A percentile compares a stretch with the other conserved stretches of the same genome.
These are phyloP conservation scores for Pseudomugil tenellus DNA, from an alignment of 2,797 vertebrate genomes.

Conservation along the genomic window DNA sequence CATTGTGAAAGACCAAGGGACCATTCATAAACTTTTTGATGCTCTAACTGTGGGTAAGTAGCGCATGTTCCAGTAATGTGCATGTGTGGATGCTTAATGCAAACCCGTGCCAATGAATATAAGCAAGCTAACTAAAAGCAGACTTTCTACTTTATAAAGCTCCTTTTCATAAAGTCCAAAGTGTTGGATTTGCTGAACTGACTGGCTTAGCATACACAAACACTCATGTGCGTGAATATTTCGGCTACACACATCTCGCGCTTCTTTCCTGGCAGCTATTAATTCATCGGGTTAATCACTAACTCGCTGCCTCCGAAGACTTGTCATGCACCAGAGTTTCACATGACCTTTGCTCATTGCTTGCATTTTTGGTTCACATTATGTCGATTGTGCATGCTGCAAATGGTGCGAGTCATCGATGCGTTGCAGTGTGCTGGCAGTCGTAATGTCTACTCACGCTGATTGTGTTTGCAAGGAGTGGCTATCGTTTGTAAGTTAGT, in stretches of 20 bases:
- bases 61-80: neutral
- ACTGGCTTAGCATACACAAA: neutral
- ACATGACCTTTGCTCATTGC: neutral
- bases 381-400: neutral
- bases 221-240: neutral
- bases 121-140: neutral
- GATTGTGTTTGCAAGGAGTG: neutral
- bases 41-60: conserved; percentile 90
- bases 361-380: conserved; percentile 1
- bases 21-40: conserved; percentile 91
- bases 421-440: conserved; percentile 12
- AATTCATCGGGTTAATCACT: conserved; percentile 65
- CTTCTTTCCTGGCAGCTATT: conserved; percentile 49
- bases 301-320: conserved; percentile 38
- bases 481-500: neutral
- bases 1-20: conserved; percentile 88
- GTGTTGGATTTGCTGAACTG: neutral
- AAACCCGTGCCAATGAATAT: neutral
- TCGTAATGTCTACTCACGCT: conserved; percentile 24
- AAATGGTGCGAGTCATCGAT: neutral
- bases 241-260: neutral
- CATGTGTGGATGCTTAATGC: neutral
- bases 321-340: neutral
- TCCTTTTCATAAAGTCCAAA: neutral
- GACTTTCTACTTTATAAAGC: neutral